These are phyloP conservation scores for Ambastaia sidthimunki DNA, from an alignment of 2,797 vertebrate species.

Conservation along the genomic window DNA sequence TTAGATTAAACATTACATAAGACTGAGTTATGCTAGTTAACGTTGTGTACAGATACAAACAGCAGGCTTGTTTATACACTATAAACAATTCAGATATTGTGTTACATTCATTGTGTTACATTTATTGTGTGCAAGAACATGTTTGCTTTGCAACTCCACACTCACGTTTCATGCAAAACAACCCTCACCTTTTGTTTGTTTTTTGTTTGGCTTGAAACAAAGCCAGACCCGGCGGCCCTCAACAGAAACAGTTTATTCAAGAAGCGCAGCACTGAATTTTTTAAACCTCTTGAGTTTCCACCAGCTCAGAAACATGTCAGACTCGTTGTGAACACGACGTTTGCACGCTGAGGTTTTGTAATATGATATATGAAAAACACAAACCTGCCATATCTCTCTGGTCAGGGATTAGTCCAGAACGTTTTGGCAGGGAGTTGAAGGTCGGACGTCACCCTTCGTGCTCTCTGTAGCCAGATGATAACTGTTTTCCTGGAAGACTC, in stretches of 20 bases:
- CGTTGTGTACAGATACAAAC: not conserved
- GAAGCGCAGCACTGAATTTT: not conserved
- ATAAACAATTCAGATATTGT: not conserved
- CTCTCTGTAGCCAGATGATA: constrained; percentile 36
- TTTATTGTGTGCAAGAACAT: not conserved
- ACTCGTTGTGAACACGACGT: constrained; percentile 4
- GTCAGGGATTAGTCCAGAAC: not conserved
- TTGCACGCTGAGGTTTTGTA: constrained; percentile 16
- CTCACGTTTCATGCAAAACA: not conserved
- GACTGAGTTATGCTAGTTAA: not conserved
- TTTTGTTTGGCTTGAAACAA: constrained; percentile 11
- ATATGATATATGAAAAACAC: constrained; percentile 35
- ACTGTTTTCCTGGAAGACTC: constrained; percentile 56
- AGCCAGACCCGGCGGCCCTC: not conserved
- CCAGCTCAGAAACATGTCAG: not conserved
- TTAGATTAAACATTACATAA: constrained; percentile 26
- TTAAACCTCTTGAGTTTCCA: not conserved
- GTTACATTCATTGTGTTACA: not conserved
- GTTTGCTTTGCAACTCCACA: not conserved
- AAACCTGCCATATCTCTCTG: constrained; percentile 2
- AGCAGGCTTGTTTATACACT: not conserved
- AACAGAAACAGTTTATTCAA: not conserved
- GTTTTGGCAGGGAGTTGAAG: not conserved
- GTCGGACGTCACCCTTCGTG: constrained; percentile 9
- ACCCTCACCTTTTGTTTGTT: not conserved